Evolutionary conservation across 2,888 invertebrate species (phyloP).

Genomic region (Pocota personata): DNA sequence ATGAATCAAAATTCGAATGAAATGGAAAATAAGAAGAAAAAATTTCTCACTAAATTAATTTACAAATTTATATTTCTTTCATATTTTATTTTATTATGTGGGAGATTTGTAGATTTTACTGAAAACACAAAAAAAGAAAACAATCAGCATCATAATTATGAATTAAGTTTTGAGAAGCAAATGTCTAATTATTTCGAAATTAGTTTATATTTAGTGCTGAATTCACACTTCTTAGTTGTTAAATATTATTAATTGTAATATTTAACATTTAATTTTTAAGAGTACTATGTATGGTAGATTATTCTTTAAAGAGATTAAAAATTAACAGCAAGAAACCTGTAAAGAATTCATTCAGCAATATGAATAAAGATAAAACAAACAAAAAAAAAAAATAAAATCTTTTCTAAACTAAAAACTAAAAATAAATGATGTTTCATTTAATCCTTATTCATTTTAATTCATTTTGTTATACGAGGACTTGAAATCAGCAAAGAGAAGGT

Average conservation of each 20-base stretch:
- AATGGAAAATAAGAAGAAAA: conserved; percentile 14
- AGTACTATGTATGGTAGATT: conserved; percentile 35
- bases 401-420: conserved; percentile 17
- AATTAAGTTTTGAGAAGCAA: conserved; percentile 1
- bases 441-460: too few species aligned
- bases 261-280: conserved; percentile 37
- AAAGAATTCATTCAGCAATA: conserved; percentile 23
- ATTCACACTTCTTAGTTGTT: conserved; percentile 25
- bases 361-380: conserved; percentile 31
- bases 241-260: conserved; percentile 29
- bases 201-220: conserved; percentile 35
- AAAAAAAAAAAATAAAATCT: conserved; percentile 18
- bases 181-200: conserved; percentile 20
- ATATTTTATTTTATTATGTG: not conserved
- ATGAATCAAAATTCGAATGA: conserved; percentile 10
- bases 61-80: not conserved
- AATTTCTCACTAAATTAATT: conserved; percentile 24
- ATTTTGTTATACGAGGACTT: too few species aligned
- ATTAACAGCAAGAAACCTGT: conserved; percentile 21
- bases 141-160: not conserved
- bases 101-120: not conserved
- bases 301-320: conserved; percentile 34
- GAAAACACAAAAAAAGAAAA: not conserved
- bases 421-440: not conserved
- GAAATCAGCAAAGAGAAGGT: not conserved